These are phyloP conservation scores for Spea hammondii DNA, from an alignment of 2,797 vertebrate species.

Conservation along the genomic window DNA sequence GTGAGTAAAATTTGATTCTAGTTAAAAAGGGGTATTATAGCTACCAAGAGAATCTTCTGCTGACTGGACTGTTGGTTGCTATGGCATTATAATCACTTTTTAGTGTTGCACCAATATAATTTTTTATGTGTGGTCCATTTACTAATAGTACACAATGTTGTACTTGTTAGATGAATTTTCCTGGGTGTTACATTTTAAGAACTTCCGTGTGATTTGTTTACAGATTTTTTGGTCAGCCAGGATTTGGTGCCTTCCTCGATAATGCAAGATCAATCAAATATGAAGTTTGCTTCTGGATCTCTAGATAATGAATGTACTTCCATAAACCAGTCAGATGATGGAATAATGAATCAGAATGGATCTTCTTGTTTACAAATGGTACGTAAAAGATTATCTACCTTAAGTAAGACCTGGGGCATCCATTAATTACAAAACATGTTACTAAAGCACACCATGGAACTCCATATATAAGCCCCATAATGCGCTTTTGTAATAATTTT, in stretches of 20 bases:
- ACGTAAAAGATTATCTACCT: slow-evolving; percentile 57
- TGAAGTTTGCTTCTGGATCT: slow-evolving; percentile 65
- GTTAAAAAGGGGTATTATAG: no score
- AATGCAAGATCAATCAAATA: slow-evolving; percentile 67
- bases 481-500: no score
- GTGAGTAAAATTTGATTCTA: no score
- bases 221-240: slow-evolving; percentile 61
- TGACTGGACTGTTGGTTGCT: no score
- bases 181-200: slow-evolving; percentile 1
- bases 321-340: slow-evolving; percentile 60
- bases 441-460: no score
- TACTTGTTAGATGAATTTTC: not conserved
- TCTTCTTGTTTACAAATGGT: slow-evolving; percentile 66
- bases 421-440: no score
- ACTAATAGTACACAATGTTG: not conserved
- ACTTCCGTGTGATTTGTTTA: slow-evolving; percentile 45
- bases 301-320: slow-evolving; percentile 65
- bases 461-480: no score
- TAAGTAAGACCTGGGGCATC: no score
- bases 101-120: no score
- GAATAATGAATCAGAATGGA: slow-evolving; percentile 49
- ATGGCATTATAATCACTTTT: no score
- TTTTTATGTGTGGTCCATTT: no score
- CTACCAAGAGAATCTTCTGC: no score
- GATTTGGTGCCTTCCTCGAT: slow-evolving; percentile 69